A percentile compares a stretch with the other conserved stretches of the same genome.
Evolutionary conservation across 1,140 invertebrate species (phyloP).

Genomic region (Hydropsyche tenuis): DNA sequence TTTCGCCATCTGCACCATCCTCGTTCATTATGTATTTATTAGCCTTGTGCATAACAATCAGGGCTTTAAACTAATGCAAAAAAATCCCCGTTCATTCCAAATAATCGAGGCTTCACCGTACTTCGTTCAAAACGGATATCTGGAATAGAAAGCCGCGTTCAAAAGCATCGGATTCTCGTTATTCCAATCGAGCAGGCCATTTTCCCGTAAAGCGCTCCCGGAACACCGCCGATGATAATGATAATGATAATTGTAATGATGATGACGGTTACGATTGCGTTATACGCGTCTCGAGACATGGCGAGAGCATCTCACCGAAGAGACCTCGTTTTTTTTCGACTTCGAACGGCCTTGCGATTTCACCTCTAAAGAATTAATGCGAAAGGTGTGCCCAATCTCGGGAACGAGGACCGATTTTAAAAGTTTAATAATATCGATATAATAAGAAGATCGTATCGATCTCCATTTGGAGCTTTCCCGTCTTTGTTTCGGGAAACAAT

Average conservation of each 20-base stretch:
- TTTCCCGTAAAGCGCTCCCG: conserved; percentile 2
- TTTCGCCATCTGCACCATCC: too few relatives aligned
- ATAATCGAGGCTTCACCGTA: too few relatives aligned
- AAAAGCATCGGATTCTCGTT: neutral
- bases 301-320: neutral
- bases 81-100: too few relatives aligned
- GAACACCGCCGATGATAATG: conserved; percentile 12
- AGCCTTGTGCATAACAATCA: too few relatives aligned
- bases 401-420: neutral
- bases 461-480: too few relatives aligned
- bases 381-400: conserved; percentile 4
- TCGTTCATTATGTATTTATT: too few relatives aligned
- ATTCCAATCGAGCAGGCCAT: neutral
- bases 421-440: too few relatives aligned
- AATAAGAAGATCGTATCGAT: too few relatives aligned
- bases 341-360: conserved; percentile 42
- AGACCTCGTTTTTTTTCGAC: conserved; percentile 34
- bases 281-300: neutral
- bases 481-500: too few relatives aligned
- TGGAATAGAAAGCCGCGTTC: neutral
- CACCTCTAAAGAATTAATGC: conserved; percentile 34
- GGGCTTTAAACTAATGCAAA: too few relatives aligned
- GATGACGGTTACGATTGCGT: conserved; percentile 6
- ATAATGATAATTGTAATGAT: conserved; percentile 1
- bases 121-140: too few relatives aligned